Percentiles rank a stretch among this genome's conserved stretches.
These are phyloP conservation scores for Zaprionus bogoriensis DNA, from an alignment of 2,888 invertebrate species.

Conservation along the genomic window DNA sequence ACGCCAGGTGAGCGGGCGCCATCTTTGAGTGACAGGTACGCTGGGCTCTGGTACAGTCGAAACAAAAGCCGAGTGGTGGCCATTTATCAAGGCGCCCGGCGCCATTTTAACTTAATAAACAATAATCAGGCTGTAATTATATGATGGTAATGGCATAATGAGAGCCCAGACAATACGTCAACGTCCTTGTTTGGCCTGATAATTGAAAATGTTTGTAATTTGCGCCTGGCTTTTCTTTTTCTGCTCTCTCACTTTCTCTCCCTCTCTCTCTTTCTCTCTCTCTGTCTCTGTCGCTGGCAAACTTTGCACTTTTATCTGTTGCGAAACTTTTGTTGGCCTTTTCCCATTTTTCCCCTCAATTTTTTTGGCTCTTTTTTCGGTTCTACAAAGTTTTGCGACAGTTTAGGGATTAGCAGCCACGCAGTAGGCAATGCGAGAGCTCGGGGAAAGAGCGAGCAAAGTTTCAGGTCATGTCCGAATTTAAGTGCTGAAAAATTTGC, in stretches of 20 bases:
- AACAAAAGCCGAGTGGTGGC: conserved; percentile 36
- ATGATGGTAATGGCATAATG: conserved; percentile 66
- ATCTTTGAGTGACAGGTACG: conserved; percentile 46
- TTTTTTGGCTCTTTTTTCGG: conserved; percentile 11
- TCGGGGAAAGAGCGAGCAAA: conserved; percentile 28
- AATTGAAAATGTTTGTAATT: conserved; percentile 76
- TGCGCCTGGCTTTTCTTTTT: conserved; percentile 55
- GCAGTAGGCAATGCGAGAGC: conserved; percentile 50
- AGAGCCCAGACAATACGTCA: conserved; percentile 68
- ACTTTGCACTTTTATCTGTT: conserved; percentile 75
- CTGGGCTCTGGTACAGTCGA: too few relatives aligned
- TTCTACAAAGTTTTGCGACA: conserved; percentile 69
- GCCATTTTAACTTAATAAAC: conserved; percentile 71
- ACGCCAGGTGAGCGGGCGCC: conserved; percentile 49
- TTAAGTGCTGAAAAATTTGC: conserved; percentile 74
- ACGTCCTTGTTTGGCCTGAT: conserved; percentile 64
- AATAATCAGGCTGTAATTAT: conserved; percentile 75
- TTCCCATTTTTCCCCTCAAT: conserved; percentile 32
- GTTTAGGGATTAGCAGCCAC: conserved; percentile 72
- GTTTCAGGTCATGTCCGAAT: conserved; percentile 68
- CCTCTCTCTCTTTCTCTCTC: not conserved
- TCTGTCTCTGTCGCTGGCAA: conserved; percentile 36
- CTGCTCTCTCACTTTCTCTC: conserved; percentile 23
- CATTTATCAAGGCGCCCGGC: conserved; percentile 59
- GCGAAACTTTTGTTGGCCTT: conserved; percentile 65